Evolutionary conservation across 1,140 invertebrate genomes (phyloP), one percentile per base, ranked within the genome.

Genomic region (Drosophila nasuta): DNA sequence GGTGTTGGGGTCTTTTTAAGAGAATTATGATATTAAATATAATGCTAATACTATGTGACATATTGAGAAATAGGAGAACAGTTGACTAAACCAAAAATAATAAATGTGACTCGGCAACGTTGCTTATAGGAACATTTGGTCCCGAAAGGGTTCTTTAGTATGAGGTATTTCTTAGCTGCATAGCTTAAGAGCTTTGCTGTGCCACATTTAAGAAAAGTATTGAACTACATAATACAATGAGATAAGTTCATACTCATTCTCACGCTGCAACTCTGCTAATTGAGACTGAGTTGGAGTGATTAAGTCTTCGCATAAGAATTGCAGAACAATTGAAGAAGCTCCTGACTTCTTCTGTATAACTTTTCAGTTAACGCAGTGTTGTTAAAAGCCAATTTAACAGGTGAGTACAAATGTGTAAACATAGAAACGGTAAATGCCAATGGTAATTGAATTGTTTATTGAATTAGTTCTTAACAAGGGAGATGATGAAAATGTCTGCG

Each of bases 401-500:
- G 54, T 57, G 3, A 57, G 54, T 57, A 35, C 8, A 8, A 57
- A 4, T 38, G 15, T 41, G 13, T 41, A 57, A 38, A 11, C 8
- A 1, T 10, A 17, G n/a, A 35, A 64, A 25, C 33, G 17, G 48
- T 43, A 52, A 52, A 64, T 41, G 48, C n/a, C n/a, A 33, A 45
- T 54, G 13, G 13, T 38, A 7, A 38, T 3, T 7, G 6, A 41
- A 10, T 41, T 41, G 38, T 11, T 41, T 41, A 41, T 38, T 38
- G 35, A 38, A 38, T 38, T 1, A 43, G 41, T 66, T 66, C 63
- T 64, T 10, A 38, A 63, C 7, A 25, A 35, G 30, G 30, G 30
- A 46, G 48, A 10, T 60, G 4, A 35, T 15, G 35, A 30, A 60
- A 60, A 30, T 5, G 35, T 1, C 1, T 3, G 25, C 13, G 15